These are phyloP conservation scores for Urosaurus nigricauda DNA, from an alignment of 2,797 vertebrate genomes.

Conservation along the genomic window DNA sequence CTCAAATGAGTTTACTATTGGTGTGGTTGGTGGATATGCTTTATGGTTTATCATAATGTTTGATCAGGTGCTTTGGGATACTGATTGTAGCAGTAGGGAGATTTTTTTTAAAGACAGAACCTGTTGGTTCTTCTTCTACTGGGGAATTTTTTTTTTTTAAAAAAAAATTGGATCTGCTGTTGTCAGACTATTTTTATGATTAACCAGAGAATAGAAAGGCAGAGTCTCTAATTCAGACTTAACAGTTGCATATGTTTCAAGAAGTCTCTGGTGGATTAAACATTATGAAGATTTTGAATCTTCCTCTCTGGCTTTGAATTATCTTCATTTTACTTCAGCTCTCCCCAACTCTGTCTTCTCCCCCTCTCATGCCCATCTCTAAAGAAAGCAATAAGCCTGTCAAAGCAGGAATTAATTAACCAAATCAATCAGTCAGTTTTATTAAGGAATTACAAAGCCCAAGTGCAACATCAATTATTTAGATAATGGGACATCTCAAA, in stretches of 20 bases:
- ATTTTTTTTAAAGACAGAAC: background rate
- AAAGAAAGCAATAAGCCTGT: conserved; percentile 82
- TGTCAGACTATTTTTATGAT: conserved; percentile 49
- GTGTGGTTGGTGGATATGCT: conserved; percentile 46
- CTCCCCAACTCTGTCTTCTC: conserved; percentile 39
- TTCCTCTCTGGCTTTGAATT: conserved; percentile 68
- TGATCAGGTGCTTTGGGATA: conserved; percentile 61
- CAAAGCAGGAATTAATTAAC: conserved; percentile 86
- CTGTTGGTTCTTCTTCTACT: conserved; percentile 28
- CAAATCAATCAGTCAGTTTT: conserved; percentile 87
- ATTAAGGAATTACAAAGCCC: conserved; percentile 86
- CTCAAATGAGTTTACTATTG: conserved; percentile 70
- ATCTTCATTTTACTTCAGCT: conserved; percentile 48
- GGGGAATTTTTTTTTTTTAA: background rate
- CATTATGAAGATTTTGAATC: conserved; percentile 79
- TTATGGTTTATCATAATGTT: conserved; percentile 67
- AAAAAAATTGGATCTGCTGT: conserved; percentile 35
- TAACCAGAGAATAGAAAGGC: conserved; percentile 36
- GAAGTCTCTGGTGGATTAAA: conserved; percentile 64
- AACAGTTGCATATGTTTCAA: conserved; percentile 51
- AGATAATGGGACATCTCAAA: conserved; percentile 85
- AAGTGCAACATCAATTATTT: conserved; percentile 86
- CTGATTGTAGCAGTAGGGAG: conserved; percentile 46
- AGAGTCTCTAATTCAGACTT: conserved; percentile 40
- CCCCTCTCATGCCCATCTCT: conserved; percentile 60